Evolutionary conservation across 2,888 invertebrate genomes (phyloP).

Genomic region (Argyresthia goedartella): DNA sequence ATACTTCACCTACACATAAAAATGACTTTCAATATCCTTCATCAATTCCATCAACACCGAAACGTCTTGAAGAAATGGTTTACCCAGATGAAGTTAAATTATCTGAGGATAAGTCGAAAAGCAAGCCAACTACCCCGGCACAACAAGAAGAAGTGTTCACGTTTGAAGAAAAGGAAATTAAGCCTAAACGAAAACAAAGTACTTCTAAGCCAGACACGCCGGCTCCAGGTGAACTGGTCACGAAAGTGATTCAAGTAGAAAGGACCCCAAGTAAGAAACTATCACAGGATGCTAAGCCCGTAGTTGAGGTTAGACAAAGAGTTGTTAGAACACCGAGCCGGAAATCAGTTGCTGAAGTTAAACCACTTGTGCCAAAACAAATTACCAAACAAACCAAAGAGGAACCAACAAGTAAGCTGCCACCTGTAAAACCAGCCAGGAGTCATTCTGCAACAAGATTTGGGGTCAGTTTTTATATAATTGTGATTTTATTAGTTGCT

Average conservation of each 20-base stretch:
- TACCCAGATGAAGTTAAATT: slow-evolving; percentile 37
- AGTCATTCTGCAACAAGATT: slow-evolving; percentile 64
- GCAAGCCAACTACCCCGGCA: slow-evolving; percentile 28
- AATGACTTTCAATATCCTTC: slow-evolving; percentile 29
- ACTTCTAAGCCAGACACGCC: slow-evolving; percentile 28
- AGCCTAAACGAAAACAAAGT: slow-evolving; percentile 17
- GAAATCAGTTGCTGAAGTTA: slow-evolving; percentile 37
- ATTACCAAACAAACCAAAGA: slow-evolving; percentile 19
- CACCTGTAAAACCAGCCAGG: slow-evolving; percentile 61
- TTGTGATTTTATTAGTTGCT: slow-evolving; percentile 47
- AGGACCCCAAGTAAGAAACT: slow-evolving; percentile 55
- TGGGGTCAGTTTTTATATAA: slow-evolving; percentile 55
- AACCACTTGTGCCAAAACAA: slow-evolving; percentile 36
- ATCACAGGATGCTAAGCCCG: slow-evolving; percentile 42
- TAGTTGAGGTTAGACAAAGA: slow-evolving; percentile 51
- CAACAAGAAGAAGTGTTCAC: slow-evolving; percentile 39
- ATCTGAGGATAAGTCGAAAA: slow-evolving; percentile 19
- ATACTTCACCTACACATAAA: slow-evolving; percentile 41
- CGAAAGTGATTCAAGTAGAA: slow-evolving; percentile 59
- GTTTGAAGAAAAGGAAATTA: slow-evolving; percentile 29
- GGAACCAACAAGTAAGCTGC: slow-evolving; percentile 40
- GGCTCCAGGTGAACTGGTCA: slow-evolving; percentile 46
- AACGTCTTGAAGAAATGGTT: slow-evolving; percentile 46
- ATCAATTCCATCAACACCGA: slow-evolving; percentile 34
- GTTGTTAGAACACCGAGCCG: slow-evolving; percentile 58